phyloP scores from a whole-genome alignment of 2,888 invertebrate genomes.

The Agrenia bidenticulata region DNA sequence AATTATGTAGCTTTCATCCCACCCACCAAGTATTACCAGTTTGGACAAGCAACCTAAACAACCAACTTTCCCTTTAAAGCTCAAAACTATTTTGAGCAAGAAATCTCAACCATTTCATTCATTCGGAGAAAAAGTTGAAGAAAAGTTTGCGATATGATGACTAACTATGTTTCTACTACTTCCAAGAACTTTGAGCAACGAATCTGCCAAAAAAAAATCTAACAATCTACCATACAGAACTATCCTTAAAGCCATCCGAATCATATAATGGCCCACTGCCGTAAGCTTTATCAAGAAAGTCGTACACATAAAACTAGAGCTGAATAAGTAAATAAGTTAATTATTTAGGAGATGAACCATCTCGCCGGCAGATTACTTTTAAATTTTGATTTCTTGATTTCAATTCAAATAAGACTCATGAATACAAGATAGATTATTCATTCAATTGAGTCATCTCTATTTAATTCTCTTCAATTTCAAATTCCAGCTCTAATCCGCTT shows the following conservation, averaged over 20 bases:
- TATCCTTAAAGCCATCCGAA: too few relatives aligned
- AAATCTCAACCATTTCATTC: constrained; percentile 11
- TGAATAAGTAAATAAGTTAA: constrained; percentile 3
- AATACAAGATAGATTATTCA: constrained; percentile 24
- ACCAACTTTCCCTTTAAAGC: constrained; percentile 2
- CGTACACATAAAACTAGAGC: too few relatives aligned
- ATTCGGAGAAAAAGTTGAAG: not conserved
- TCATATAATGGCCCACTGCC: too few relatives aligned
- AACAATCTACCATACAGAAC: too few relatives aligned
- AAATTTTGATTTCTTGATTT: constrained; percentile 20
- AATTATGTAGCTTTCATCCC: constrained; percentile 12
- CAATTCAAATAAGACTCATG: constrained; percentile 9
- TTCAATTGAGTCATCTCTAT: constrained; percentile 18
- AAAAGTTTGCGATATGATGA: too few relatives aligned
- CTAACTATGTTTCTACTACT: too few relatives aligned
- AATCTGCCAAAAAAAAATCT: too few relatives aligned
- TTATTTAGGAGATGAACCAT: constrained; percentile 5
- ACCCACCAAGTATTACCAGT: not conserved
- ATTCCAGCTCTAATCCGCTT: constrained; percentile 14
- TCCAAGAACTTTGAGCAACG: too few relatives aligned
- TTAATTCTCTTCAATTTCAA: constrained; percentile 13
- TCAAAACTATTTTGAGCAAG: constrained; percentile 10
- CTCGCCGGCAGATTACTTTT: constrained; percentile 6
- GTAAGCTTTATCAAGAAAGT: too few relatives aligned
- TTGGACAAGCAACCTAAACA: not conserved